Evolutionary conservation across 2,888 invertebrate genomes (phyloP).

Genomic region (Halocaridina rubra): DNA sequence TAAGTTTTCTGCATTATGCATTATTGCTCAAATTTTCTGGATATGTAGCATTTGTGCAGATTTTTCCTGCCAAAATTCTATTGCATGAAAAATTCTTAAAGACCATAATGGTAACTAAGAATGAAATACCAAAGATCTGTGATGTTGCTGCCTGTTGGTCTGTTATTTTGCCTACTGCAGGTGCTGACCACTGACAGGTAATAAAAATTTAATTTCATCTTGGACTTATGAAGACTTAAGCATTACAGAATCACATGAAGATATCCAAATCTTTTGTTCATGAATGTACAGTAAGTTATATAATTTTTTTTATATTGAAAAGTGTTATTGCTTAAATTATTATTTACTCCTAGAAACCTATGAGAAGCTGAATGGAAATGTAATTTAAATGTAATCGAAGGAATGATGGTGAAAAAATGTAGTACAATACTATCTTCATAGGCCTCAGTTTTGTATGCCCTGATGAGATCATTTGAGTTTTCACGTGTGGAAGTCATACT

Average conservation of each 20-base stretch:
- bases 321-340: no score
- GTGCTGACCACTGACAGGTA: neutral
- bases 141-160: constrained; percentile 37
- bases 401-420: no score
- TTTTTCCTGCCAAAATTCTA: constrained; percentile 30
- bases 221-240: constrained; percentile 23
- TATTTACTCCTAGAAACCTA: no score
- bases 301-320: neutral
- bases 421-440: neutral
- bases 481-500: constrained; percentile 35
- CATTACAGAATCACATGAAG: constrained; percentile 47
- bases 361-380: neutral
- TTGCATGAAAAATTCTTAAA: constrained; percentile 16
- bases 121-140: constrained; percentile 51
- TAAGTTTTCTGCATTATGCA: constrained; percentile 54
- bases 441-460: neutral
- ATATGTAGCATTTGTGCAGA: constrained; percentile 52
- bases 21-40: constrained; percentile 57
- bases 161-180: neutral
- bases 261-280: neutral
- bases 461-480: neutral
- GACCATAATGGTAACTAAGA: constrained; percentile 1
- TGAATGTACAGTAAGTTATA: neutral
- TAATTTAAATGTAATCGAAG: neutral
- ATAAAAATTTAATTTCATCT: constrained; percentile 46